A percentile compares a stretch with the other conserved stretches of the same genome.
Conservation (phyloP, 2,113 vertebrate species). For the Lethenteron camtschaticum region DNA sequence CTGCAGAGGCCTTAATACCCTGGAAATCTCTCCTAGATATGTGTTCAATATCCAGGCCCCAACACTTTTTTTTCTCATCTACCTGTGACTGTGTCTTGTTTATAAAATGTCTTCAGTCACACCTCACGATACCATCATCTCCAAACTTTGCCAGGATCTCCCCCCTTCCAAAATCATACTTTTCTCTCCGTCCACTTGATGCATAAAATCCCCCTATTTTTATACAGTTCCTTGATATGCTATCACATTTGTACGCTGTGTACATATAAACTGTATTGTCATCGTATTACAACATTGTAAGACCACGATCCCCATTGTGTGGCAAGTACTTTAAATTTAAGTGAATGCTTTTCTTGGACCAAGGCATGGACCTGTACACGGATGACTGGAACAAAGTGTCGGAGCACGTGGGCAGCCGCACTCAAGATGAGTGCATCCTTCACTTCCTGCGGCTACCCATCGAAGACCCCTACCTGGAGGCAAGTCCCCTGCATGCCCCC, state of each 20-base stretch:
- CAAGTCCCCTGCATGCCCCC: too few species aligned
- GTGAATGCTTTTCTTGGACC: not conserved
- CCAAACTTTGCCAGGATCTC: too few species aligned
- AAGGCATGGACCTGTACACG: constrained; percentile 94
- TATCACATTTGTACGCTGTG: not conserved
- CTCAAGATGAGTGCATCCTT: constrained; percentile 88
- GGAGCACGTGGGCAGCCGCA: constrained; percentile 77
- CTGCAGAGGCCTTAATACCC: too few species aligned
- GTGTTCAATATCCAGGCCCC: too few species aligned
- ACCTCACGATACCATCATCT: too few species aligned
- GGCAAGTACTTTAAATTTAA: too few species aligned
- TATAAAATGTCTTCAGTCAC: too few species aligned
- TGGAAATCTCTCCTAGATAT: too few species aligned
- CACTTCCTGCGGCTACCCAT: constrained; percentile 83
- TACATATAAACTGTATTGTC: not conserved
- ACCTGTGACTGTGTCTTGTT: too few species aligned
- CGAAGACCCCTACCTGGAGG: constrained; percentile 75
- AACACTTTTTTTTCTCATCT: too few species aligned
- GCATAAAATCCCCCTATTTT: not conserved
- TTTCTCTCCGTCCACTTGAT: not conserved
- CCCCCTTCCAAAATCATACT: too few species aligned
- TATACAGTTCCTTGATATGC: not conserved
- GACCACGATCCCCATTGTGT: too few species aligned
- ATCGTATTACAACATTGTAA: not conserved
- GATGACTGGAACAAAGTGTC: constrained; percentile 99